These are phyloP conservation scores for Geodia barretti DNA, from an alignment of 37 sponge, comb jelly and placozoan species.

Conservation along the genomic window DNA sequence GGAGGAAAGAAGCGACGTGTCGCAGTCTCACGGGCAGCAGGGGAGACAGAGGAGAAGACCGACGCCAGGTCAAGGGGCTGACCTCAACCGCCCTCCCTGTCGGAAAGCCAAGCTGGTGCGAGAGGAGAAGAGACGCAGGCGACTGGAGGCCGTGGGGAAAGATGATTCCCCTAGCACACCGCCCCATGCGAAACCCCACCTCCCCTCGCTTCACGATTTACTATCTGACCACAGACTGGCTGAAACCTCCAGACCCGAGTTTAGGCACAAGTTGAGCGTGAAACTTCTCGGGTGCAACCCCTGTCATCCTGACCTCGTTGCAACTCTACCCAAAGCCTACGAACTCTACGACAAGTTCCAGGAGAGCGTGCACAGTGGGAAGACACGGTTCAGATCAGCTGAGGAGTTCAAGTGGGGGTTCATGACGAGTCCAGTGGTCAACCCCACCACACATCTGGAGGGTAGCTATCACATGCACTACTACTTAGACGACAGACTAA, in stretches of 20 bases:
- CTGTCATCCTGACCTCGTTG: background rate
- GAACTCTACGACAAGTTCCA: slow-evolving; percentile 45
- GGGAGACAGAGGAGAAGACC: background rate
- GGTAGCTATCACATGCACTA: slow-evolving; percentile 56
- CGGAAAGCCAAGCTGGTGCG: slow-evolving; percentile 37
- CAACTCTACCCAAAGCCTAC: slow-evolving; percentile 12
- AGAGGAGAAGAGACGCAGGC: background rate
- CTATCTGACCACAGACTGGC: slow-evolving; percentile 1
- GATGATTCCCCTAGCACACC: background rate
- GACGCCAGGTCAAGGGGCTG: slow-evolving; percentile 34
- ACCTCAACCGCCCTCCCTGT: slow-evolving; percentile 46
- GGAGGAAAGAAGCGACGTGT: background rate
- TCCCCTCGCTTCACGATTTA: slow-evolving; percentile 14
- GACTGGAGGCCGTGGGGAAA: background rate
- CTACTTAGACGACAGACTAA: slow-evolving; percentile 39
- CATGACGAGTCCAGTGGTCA: slow-evolving; percentile 11
- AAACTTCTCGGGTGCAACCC: slow-evolving; percentile 29
- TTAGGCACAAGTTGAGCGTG: slow-evolving; percentile 28
- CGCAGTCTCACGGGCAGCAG: background rate
- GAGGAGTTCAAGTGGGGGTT: slow-evolving; percentile 38
- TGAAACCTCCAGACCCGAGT: background rate
- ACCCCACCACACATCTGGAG: background rate
- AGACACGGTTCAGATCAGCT: slow-evolving; percentile 21
- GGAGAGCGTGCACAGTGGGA: slow-evolving; percentile 38
- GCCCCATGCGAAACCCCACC: background rate